These are phyloP conservation scores for Diachasmimorpha longicaudata DNA, from an alignment of 1,140 invertebrate species.

Conservation along the genomic window DNA sequence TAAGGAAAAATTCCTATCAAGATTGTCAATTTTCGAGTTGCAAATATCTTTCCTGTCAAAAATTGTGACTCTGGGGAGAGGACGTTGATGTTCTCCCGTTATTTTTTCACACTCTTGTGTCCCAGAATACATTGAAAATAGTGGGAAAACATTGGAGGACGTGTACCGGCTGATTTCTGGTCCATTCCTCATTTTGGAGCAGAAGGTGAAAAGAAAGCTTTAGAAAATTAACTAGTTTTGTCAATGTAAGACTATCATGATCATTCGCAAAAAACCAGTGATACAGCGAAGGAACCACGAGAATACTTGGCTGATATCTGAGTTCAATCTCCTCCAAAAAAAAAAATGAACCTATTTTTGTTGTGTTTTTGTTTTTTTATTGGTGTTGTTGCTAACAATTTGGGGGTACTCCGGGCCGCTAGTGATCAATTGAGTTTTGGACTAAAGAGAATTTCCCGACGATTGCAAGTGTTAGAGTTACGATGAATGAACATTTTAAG, in stretches of 20 bases:
- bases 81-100: too few species aligned
- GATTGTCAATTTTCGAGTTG: neutral
- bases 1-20: too few species aligned
- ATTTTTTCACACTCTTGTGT: neutral
- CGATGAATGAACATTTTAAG: constrained; percentile 93
- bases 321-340: neutral
- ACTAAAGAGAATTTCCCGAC: too few species aligned
- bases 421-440: too few species aligned
- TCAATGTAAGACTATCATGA: neutral
- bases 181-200: neutral
- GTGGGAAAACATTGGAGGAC: neutral
- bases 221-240: neutral
- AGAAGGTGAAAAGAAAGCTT: neutral
- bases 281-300: neutral
- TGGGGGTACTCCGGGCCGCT: too few species aligned
- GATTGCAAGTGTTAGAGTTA: constrained; percentile 66
- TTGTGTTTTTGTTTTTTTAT: too few species aligned
- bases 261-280: neutral
- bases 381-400: too few species aligned
- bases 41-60: neutral
- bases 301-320: neutral
- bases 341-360: too few species aligned
- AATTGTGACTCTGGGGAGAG: neutral
- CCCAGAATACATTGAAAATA: neutral
- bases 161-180: neutral